Conservation (phyloP, 2,113 vertebrate species). For the Catagonus wagneri region DNA sequence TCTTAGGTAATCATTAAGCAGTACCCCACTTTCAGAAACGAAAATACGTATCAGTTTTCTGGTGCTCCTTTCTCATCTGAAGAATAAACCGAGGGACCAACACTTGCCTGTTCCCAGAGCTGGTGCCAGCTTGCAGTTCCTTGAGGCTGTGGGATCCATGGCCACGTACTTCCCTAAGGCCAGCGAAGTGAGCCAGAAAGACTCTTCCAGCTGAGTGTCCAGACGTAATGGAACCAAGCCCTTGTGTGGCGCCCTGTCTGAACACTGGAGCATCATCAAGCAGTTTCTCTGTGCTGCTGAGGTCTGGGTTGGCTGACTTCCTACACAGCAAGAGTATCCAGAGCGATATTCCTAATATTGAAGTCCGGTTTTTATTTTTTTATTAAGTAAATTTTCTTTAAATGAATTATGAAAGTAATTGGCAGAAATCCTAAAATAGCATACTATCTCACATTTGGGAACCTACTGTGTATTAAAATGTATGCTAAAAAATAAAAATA, state of each 20-base stretch:
- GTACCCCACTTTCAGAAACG: background rate
- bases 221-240: background rate
- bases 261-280: background rate
- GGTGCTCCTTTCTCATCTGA: background rate
- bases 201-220: background rate
- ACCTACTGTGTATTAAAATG: background rate
- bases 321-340: background rate
- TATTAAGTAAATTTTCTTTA: conserved; percentile 11
- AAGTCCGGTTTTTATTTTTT: background rate
- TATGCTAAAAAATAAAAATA: no score
- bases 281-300: background rate
- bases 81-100: background rate
- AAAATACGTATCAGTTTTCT: background rate
- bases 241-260: background rate
- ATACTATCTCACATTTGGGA: background rate
- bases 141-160: background rate
- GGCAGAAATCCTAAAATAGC: background rate
- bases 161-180: background rate
- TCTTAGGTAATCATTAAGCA: background rate
- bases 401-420: background rate
- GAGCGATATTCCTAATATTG: background rate
- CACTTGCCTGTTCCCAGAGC: no score
- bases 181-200: background rate
- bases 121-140: background rate
- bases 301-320: background rate